Conservation (phyloP, 2,888 invertebrate species). For the Ditula angustiorana region DNA sequence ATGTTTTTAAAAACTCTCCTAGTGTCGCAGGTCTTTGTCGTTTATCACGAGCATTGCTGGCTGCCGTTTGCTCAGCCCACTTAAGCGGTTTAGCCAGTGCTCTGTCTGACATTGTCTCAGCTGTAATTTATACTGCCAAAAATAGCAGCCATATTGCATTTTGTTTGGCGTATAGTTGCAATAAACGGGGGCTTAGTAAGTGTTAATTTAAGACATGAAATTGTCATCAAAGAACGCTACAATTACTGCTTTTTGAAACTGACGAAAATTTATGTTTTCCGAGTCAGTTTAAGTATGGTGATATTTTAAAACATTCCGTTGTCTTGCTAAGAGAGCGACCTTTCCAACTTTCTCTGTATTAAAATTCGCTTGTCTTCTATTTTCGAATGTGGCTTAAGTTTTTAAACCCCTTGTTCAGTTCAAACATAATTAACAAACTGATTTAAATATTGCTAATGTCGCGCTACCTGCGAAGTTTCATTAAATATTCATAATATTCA, state of each 20-base stretch:
- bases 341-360: not conserved
- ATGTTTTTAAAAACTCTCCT: slow-evolving; percentile 32
- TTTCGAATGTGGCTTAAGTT: not conserved
- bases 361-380: not conserved
- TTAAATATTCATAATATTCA: slow-evolving; percentile 21
- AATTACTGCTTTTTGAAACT: too few species aligned
- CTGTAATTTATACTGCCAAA: slow-evolving; percentile 19
- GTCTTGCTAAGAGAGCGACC: too few species aligned
- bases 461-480: slow-evolving; percentile 11
- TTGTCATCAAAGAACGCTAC: too few species aligned
- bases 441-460: slow-evolving; percentile 10
- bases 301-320: not conserved
- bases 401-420: slow-evolving; percentile 14
- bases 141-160: slow-evolving; percentile 11
- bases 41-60: slow-evolving; percentile 46
- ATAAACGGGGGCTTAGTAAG: not conserved
- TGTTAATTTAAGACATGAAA: too few species aligned
- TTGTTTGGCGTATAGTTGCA: slow-evolving; percentile 1
- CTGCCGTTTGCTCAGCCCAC: slow-evolving; percentile 47
- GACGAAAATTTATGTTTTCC: too few species aligned
- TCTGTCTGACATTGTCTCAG: slow-evolving; percentile 17
- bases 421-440: slow-evolving; percentile 8
- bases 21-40: slow-evolving; percentile 38
- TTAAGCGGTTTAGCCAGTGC: slow-evolving; percentile 48
- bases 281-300: not conserved